Evolutionary conservation across 2,888 invertebrate genomes (phyloP).

Genomic region (Pseudeuparius sepicola): DNA sequence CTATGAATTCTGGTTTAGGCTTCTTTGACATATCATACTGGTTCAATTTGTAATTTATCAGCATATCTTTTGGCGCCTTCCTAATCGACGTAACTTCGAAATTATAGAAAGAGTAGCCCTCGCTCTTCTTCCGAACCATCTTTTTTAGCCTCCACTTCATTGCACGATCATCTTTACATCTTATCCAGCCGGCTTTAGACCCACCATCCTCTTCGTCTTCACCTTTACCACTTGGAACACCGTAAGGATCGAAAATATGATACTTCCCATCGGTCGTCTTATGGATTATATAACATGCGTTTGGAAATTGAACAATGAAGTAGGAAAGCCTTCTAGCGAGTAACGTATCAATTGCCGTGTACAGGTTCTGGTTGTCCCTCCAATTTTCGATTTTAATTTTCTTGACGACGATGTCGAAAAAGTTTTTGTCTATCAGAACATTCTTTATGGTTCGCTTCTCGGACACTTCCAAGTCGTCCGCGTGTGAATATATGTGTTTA

Average conservation of each 20-base stretch:
- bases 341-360: conserved; percentile 32
- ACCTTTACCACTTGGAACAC: conserved; percentile 25
- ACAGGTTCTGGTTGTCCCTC: conserved; percentile 39
- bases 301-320: conserved; percentile 48
- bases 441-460: conserved; percentile 54
- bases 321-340: conserved; percentile 41
- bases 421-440: conserved; percentile 51
- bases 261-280: conserved; percentile 43
- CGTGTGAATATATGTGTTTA: conserved; percentile 47
- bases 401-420: conserved; percentile 50
- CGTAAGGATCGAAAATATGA: conserved; percentile 55
- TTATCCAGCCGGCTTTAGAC: conserved; percentile 18
- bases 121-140: conserved; percentile 22
- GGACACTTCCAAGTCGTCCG: conserved; percentile 44
- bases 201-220: conserved; percentile 27
- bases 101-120: conserved; percentile 44
- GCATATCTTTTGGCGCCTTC: conserved; percentile 43
- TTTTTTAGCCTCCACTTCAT: conserved; percentile 18
- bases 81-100: conserved; percentile 48
- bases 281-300: conserved; percentile 48
- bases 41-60: conserved; percentile 39
- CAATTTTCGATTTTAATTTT: conserved; percentile 44
- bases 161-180: conserved; percentile 7
- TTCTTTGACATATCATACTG: conserved; percentile 37
- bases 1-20: conserved; percentile 35